A percentile compares a stretch with the other conserved stretches of the same genome.
These are phyloP conservation scores for Saturnia japonica DNA, from an alignment of 2,888 invertebrate genomes.

Conservation along the genomic window DNA sequence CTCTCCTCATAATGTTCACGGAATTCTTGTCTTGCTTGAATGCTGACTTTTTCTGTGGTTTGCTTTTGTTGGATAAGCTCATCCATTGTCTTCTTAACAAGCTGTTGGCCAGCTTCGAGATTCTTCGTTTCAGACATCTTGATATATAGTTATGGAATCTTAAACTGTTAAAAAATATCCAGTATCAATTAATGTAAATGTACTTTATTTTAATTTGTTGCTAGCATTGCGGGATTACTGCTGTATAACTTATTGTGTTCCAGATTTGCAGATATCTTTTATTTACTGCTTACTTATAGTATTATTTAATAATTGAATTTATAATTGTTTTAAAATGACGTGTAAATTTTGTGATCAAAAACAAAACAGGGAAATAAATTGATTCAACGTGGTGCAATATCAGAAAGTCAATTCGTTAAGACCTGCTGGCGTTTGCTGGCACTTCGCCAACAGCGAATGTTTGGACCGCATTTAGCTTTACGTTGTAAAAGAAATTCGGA, in stretches of 20 bases:
- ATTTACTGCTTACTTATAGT: neutral
- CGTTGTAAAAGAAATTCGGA: conserved; percentile 55
- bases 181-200: neutral
- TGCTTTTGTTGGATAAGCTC: conserved; percentile 68
- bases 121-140: conserved; percentile 70
- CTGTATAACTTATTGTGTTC: neutral
- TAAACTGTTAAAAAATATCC: conserved; percentile 39
- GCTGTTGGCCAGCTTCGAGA: conserved; percentile 72
- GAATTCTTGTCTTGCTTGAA: conserved; percentile 78
- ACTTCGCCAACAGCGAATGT: conserved; percentile 58
- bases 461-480: conserved; percentile 70
- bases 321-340: conserved; percentile 10
- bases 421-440: conserved; percentile 68
- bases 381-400: conserved; percentile 51
- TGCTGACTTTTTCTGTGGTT: conserved; percentile 67
- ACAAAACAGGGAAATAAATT: conserved; percentile 42
- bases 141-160: conserved; percentile 36
- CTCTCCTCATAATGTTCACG: conserved; percentile 73
- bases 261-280: neutral
- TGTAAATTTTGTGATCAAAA: conserved; percentile 31
- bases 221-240: neutral
- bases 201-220: neutral
- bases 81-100: conserved; percentile 77
- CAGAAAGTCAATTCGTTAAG: conserved; percentile 63
- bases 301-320: neutral